Evolutionary conservation across 37 sponge, comb jelly and placozoan genomes (phyloP), one percentile per base, ranked within the genome.

Genomic region (Hormiphora californensis): DNA sequence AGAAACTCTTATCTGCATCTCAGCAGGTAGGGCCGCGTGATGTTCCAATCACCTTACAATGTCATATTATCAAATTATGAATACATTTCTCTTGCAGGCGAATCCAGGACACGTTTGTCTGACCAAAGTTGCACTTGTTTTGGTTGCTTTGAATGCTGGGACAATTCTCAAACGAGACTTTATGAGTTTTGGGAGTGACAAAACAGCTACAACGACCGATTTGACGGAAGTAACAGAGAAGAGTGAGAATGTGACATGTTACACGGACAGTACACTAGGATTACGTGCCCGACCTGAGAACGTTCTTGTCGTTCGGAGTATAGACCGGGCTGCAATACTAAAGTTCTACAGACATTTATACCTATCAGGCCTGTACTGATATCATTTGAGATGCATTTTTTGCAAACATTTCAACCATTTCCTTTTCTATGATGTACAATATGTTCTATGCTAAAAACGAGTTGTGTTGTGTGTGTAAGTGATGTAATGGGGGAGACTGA

Each of bases 281-380:
- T n/a, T n/a, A n/a, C n/a, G n/a, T n/a, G n/a, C n/a, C n/a, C n/a
- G n/a, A n/a, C n/a, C n/a, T 57, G n/a, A 57, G n/a, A 57, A 57
- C 27, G 61, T 57, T 15, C 23, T 57, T 4, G 61, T 57, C 17
- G n/a, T 57, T 57, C 30, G 27, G 61, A 57, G 27, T 28, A 57
- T 57, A 19, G 23, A 57, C 3, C 5, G 4, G n/a, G n/a, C n/a
- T 15, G 61, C 5, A 57, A 5, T 57, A 5, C 61, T 57, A 12
- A 57, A 57, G 61, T 57, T 57, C n/a, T 57, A 57, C 23, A 57
- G n/a, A 30, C 61, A 57, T 30, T 28, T 57, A 28, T 57, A 57
- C 27, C 27, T 57, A 30, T 4, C 27, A 5, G 61, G 61, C 61
- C 27, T 30, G 27, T n/a, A n/a, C n/a, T n/a, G n/a, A n/a, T n/a